phyloP scores from a whole-genome alignment of 2,888 invertebrate species.

The Catocala fraxini region DNA sequence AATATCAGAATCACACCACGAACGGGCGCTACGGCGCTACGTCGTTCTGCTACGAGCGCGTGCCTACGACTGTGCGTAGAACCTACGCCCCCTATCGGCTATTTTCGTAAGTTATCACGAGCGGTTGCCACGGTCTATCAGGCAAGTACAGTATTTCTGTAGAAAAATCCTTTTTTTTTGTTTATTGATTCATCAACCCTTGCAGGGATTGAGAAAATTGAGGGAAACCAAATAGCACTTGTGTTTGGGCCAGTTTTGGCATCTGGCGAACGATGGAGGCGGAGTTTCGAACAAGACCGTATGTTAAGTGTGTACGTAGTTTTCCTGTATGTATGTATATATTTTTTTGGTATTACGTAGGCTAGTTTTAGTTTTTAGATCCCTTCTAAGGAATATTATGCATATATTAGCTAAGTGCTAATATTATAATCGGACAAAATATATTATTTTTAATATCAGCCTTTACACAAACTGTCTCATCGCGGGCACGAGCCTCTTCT shows the following conservation, averaged over 20 bases:
- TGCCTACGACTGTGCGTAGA: slow-evolving; percentile 63
- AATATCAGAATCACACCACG: slow-evolving; percentile 24
- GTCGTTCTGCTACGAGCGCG: slow-evolving; percentile 53
- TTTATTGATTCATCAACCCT: slow-evolving; percentile 47
- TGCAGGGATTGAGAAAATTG: slow-evolving; percentile 32
- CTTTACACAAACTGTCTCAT: too few relatives aligned
- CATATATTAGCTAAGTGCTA: too few relatives aligned
- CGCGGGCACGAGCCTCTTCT: too few relatives aligned
- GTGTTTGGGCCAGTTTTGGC: slow-evolving; percentile 28
- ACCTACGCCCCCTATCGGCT: slow-evolving; percentile 53
- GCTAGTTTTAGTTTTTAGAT: too few relatives aligned
- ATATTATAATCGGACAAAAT: too few relatives aligned
- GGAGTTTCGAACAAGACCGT: slow-evolving; percentile 19
- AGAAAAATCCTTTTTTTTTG: slow-evolving; percentile 34
- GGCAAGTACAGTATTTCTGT: slow-evolving; percentile 43
- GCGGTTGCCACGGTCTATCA: slow-evolving; percentile 50
- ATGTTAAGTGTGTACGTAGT: slow-evolving; percentile 12
- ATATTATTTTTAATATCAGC: too few relatives aligned
- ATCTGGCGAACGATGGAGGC: slow-evolving; percentile 31
- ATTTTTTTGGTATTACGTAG: not conserved
- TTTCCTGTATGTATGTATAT: not conserved
- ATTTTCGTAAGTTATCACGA: slow-evolving; percentile 50
- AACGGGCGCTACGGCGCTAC: slow-evolving; percentile 38
- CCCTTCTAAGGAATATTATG: too few relatives aligned
- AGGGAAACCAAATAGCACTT: slow-evolving; percentile 40